Evolutionary conservation across 2,113 vertebrate genomes (phyloP), one percentile per base, ranked within the genome.

Genomic region (Platysteira castanea): DNA sequence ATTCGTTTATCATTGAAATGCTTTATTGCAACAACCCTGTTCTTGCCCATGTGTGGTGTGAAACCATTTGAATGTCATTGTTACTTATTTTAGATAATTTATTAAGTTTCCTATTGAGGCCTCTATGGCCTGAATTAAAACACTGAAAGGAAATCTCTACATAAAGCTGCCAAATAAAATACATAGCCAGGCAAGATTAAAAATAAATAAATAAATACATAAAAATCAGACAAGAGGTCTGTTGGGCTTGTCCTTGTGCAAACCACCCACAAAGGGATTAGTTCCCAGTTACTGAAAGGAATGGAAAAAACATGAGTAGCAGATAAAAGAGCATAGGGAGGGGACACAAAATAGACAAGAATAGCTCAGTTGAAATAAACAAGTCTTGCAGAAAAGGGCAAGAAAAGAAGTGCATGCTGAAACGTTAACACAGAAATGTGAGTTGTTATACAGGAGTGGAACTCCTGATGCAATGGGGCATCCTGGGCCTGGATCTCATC

Each of bases 81-180:
- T 83, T 94, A 77, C 90, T 95, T 97, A 84, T 70, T 91, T 95
- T 93, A 84, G 49, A 37, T 73, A 39, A 61, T 92, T 86, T 94
- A 53, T 73, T 73, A 88, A 52, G 44, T 80, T 91, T 75, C 13
- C 47, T 77, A 3, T 88, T 84, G 60, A 84, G 52, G 41, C 28
- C 42, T 90, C 71, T 91, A 3, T 63, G 75, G 52, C 21, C 83
- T 94, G 59, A 90, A 90, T 93, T 94, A 5, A 90, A 94, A 74
- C 27, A 41, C 33, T 84, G 44, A 90, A 87, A 46, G 30, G 30
- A 92, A 91, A 74, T 90, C 64, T 75, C 30, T 75, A 3, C 26
- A 13, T 84, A 86, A 88, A 95, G 33, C 60, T 88, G 73, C 85
- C 85, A 93, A 64, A 75, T 81, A 54, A 94, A 96, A 90, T 86